Evolutionary conservation across 2,888 invertebrate genomes (phyloP).

Genomic region (Meloe dianella): DNA sequence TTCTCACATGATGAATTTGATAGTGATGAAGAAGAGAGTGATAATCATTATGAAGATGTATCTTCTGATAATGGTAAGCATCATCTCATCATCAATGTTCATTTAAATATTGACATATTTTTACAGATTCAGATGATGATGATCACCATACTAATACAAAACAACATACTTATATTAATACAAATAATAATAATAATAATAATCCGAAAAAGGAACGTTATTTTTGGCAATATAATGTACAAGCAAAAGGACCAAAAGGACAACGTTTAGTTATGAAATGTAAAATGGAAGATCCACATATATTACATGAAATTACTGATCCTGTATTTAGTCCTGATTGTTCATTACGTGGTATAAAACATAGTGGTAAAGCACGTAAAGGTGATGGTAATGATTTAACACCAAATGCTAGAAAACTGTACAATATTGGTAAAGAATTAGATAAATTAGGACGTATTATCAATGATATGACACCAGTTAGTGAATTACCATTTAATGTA

Average conservation of each 20-base stretch:
- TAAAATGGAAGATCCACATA: conserved; percentile 89
- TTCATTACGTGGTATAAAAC: conserved; percentile 87
- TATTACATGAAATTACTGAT: conserved; percentile 88
- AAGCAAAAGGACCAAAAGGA: conserved; percentile 97
- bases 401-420: conserved; percentile 91
- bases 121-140: conserved; percentile 69
- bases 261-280: conserved; percentile 85
- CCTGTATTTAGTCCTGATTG: conserved; percentile 95
- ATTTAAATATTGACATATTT: no score
- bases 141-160: conserved; percentile 55
- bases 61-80: conserved; percentile 77
- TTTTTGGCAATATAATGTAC: conserved; percentile 99
- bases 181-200: conserved; percentile 20
- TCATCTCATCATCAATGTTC: no score
- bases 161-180: conserved; percentile 42
- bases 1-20: conserved; percentile 83
- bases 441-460: conserved; percentile 90
- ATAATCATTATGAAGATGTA: conserved; percentile 83
- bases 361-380: conserved; percentile 86
- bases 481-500: conserved; percentile 88
- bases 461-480: conserved; percentile 95
- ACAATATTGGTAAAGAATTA: conserved; percentile 89
- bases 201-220: conserved; percentile 76
- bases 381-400: conserved; percentile 98
- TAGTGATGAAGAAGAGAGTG: conserved; percentile 82